A percentile compares a stretch with the other conserved stretches of the same genome.
Conservation (phyloP, 2,888 invertebrate species). For the Leuctra nigra region DNA sequence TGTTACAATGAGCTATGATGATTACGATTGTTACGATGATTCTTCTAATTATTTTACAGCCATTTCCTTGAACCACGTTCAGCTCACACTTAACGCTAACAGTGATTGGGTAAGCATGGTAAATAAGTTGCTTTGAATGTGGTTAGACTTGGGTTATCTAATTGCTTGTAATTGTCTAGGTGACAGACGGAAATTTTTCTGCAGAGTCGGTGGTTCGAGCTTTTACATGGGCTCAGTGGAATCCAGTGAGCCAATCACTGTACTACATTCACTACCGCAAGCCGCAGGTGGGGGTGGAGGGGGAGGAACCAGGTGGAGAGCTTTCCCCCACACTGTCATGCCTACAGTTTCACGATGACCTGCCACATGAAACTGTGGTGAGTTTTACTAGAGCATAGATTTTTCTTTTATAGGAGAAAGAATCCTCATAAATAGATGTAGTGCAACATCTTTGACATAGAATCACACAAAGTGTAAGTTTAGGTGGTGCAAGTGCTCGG, state of each 20-base stretch:
- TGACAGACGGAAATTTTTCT: background rate
- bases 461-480: no score
- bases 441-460: no score
- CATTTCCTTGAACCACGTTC: slow-evolving; percentile 24
- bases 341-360: slow-evolving; percentile 77
- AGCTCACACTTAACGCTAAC: slow-evolving; percentile 3
- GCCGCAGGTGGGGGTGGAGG: slow-evolving; percentile 58
- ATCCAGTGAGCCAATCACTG: slow-evolving; percentile 66
- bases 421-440: no score
- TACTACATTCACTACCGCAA: slow-evolving; percentile 78
- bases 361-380: slow-evolving; percentile 83
- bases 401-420: no score
- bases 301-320: slow-evolving; percentile 54
- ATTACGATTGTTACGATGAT: no score
- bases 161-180: no score
- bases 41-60: slow-evolving; percentile 18
- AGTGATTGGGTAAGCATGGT: slow-evolving; percentile 13
- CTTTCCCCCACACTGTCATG: slow-evolving; percentile 71
- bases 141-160: no score
- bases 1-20: background rate
- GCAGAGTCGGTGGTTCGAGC: slow-evolving; percentile 53
- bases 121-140: no score
- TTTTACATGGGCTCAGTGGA: slow-evolving; percentile 86
- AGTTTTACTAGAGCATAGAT: no score
- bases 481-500: no score